Evolutionary conservation across 2,797 vertebrate genomes (phyloP), one percentile per base, ranked within the genome.

Genomic region (Halcyon chelicuti): DNA sequence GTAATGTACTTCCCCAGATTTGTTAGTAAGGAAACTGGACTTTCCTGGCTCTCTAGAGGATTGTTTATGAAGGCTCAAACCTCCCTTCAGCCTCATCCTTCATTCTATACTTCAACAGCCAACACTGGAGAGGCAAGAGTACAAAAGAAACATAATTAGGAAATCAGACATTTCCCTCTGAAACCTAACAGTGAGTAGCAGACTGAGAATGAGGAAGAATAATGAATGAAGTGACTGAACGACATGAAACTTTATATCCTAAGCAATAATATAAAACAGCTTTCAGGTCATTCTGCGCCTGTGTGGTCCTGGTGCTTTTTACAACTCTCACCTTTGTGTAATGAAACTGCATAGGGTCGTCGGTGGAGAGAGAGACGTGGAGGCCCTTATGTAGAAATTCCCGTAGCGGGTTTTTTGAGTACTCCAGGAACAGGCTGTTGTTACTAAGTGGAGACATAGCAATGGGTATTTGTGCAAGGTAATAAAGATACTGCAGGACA

Each of bases 381-480:
- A 99, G 98, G 39, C 99, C 99, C 93, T 99, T 99, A 61, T 99
- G 99, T 28, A 99, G 98, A 95, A 99, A 99, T 94, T 99, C 99
- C 79, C 98, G 96, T 14, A 99, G 97, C 0, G 99, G 99, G 94
- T 99, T 99, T 97, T 99, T 99, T 65, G 99, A 99, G 97, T 99
- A 99, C 97, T 99, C 98, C 81, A 99, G 98, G 96, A 99, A 99
- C 10, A 99, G 97, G 93, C 99, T 99, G 98, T 99, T 99, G 98
- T 99, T 99, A 97, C 99, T 99, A 66, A 99, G 99, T 6, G 99
- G 99, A 66, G 99, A 99, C 99, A 99, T 99, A 88, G 99, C 99
- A 61, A 99, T 99, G 28, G 99, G 99, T 46, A 99, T 98, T 98
- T 99, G 99, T 81, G 98, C 99, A 95, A 99, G 98, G 95, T 99